Base-by-base conservation (phyloP, 1,140 invertebrate species). In the Drosophila pachea region DNA sequence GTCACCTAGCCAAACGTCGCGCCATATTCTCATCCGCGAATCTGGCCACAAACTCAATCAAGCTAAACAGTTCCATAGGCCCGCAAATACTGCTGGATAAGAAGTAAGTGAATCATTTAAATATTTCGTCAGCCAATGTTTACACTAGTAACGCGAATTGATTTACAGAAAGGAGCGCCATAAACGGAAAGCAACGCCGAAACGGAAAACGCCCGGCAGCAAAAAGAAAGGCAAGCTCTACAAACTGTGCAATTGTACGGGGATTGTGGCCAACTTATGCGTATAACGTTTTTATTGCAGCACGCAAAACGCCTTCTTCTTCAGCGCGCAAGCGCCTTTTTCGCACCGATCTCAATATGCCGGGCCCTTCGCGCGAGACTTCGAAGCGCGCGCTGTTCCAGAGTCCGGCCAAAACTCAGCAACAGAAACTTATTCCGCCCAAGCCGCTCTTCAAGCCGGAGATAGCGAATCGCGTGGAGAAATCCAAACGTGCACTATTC, bases 311-410 rank as follows among this genome's bases (percentile, higher is more conserved):
- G 1, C 91, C 91, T 4, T 87, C 86, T 33, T 91, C 90, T 48
- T 91, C 90, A 3, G 87, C 90, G 8, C 90, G 90, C 61, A 90
- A 90, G 54, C 77, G 90, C n/a, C 68, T 88, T 2, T 79, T 53
- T 53, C 75, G 86, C 54, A 78, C 66, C 42, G 68, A 89, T 88
- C 58, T 83, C 84, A 81, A 74, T 65, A 84, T 87, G 33, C 76
- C 78, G 7, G 77, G 73, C 5, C 83, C 82, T 0, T 79, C 86
- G 9, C 71, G 86, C n/a, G 88, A 89, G 74, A 76, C 88, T n/a
- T 89, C 92, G 0, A 93, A 92, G 69, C 88, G 92, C 40, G 92
- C 92, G 0, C 69, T 93, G 0, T 93, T 93, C 69, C 92, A 92
- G 86, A 93, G 92, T 79, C 92, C 92, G n/a, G 88, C 87, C 36